phyloP scores from a whole-genome alignment of 2,888 invertebrate genomes.

The Mimachlamys varia region DNA sequence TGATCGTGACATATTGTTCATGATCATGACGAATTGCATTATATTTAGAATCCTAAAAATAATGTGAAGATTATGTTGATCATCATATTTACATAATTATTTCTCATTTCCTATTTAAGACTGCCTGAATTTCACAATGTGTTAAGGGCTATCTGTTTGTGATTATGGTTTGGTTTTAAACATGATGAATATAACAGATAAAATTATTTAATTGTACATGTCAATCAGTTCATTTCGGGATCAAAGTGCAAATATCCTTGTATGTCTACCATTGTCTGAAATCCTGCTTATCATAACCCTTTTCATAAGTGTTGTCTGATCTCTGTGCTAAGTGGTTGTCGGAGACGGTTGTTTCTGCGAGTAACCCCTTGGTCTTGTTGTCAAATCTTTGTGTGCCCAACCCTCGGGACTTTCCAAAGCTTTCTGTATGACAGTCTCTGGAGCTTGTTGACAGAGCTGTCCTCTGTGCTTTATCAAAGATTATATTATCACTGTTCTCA shows the following conservation, averaged over 20 bases:
- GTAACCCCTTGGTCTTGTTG: not conserved
- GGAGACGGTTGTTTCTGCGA: not conserved
- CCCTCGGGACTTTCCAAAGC: not conserved
- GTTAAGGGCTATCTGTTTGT: not conserved
- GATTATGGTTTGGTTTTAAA: not conserved
- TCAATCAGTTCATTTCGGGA: not conserved
- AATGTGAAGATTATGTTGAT: no score
- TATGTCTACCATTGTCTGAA: not conserved
- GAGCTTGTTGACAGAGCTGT: not conserved
- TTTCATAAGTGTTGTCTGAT: not conserved
- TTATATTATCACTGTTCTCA: not conserved
- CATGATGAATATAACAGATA: not conserved
- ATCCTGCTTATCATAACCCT: not conserved
- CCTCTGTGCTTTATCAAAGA: constrained; percentile 21
- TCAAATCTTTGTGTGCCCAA: not conserved
- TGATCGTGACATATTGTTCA: no score
- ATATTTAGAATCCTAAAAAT: no score
- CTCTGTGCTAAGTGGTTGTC: not conserved
- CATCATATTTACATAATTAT: not conserved
- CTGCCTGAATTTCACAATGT: no score
- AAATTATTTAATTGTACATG: not conserved
- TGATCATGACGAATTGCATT: no score
- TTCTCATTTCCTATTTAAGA: not conserved
- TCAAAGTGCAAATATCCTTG: not conserved
- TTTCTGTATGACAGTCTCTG: not conserved